Evolutionary conservation across 2,113 vertebrate species (phyloP).

Genomic region (Paraplagusia blochii): DNA sequence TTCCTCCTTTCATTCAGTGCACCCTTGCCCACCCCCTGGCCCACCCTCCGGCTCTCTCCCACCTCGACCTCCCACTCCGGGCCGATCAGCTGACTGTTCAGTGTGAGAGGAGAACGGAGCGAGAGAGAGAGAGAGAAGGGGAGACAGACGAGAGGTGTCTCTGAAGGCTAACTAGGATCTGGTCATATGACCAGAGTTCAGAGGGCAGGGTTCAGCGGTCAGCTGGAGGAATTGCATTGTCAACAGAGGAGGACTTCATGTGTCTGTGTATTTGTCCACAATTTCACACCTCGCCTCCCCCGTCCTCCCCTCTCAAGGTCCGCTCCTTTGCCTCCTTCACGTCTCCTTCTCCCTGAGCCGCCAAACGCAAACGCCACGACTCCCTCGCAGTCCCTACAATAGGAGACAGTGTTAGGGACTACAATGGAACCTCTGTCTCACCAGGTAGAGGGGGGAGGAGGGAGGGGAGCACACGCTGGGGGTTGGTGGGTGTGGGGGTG

Average conservation of each 20-base stretch:
- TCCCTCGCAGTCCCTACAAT: conserved; percentile 51
- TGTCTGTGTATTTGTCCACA: conserved; percentile 7
- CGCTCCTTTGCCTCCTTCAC: conserved; percentile 6
- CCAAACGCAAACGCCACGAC: background rate
- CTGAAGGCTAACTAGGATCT: conserved; percentile 48
- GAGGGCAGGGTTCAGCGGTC: conserved; percentile 59
- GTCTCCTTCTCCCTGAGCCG: conserved; percentile 26
- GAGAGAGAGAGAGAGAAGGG: background rate
- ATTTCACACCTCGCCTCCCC: conserved; percentile 9
- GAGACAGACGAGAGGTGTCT: conserved; percentile 8
- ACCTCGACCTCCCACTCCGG: conserved; percentile 57
- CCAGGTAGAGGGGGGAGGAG: conserved; percentile 57
- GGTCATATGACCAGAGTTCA: conserved; percentile 71
- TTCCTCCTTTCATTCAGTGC: conserved; percentile 37
- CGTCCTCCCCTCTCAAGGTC: background rate
- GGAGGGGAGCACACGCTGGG: background rate
- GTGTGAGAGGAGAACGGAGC: conserved; percentile 13
- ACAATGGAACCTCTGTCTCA: conserved; percentile 72
- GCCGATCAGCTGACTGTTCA: conserved; percentile 72
- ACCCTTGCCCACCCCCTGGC: conserved; percentile 12
- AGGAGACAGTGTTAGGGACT: conserved; percentile 61
- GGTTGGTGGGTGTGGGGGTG: background rate
- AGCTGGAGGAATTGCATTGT: conserved; percentile 56
- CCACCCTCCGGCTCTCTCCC: conserved; percentile 20
- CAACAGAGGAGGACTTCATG: conserved; percentile 31